Evolutionary conservation across 2,888 invertebrate genomes (phyloP).

Genomic region (Tromatobia lineatoria): DNA sequence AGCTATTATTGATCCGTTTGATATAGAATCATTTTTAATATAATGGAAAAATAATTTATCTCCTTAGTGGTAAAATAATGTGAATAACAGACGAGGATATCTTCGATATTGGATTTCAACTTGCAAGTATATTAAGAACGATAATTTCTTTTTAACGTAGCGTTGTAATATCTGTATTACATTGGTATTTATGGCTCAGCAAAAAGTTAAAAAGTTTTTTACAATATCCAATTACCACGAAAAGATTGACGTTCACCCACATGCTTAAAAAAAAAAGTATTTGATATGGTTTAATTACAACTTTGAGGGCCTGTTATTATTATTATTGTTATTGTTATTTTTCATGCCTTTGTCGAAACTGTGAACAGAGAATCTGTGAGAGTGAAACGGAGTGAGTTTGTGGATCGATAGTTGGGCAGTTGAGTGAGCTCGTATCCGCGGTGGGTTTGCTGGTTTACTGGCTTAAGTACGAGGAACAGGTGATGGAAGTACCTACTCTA

Average conservation of each 20-base stretch:
- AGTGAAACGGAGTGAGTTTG: slow-evolving; percentile 44
- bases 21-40: too few species aligned
- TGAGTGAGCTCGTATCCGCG: slow-evolving; percentile 45
- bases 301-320: not conserved
- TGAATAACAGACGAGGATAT: too few species aligned
- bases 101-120: too few species aligned
- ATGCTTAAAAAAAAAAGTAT: not conserved
- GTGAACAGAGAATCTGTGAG: slow-evolving; percentile 27
- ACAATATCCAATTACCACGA: too few species aligned
- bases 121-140: too few species aligned
- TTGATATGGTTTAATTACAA: not conserved
- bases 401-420: slow-evolving; percentile 62
- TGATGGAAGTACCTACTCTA: not conserved
- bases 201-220: not conserved
- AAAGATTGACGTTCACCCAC: too few species aligned
- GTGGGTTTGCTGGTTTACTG: slow-evolving; percentile 46
- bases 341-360: not conserved
- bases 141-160: too few species aligned
- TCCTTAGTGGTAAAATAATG: too few species aligned
- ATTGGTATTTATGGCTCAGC: not conserved
- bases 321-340: not conserved
- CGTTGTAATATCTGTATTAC: too few species aligned
- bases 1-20: too few species aligned
- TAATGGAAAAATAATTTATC: too few species aligned
- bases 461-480: slow-evolving; percentile 53